phyloP scores from a whole-genome alignment of 2,113 vertebrate species.

The Myrmophylax atrothorax region DNA sequence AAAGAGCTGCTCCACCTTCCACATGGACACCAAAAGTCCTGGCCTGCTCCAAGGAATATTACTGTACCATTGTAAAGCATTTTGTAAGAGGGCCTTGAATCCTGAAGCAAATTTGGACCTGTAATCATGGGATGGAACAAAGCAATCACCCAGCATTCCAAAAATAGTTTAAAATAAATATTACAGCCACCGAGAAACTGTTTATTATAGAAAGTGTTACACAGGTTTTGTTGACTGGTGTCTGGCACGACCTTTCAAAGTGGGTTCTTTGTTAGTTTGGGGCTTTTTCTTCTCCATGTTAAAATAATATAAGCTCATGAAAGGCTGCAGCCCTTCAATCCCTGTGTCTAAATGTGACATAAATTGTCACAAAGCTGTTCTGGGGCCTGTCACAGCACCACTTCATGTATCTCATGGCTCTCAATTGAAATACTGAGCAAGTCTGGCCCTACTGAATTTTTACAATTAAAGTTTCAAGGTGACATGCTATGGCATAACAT shows the following conservation, averaged over 20 bases:
- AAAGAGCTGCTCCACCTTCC: neutral
- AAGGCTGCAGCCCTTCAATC: neutral
- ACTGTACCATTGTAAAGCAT: neutral
- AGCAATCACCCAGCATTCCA: neutral
- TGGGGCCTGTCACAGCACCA: neutral
- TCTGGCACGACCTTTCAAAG: neutral
- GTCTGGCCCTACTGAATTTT: neutral
- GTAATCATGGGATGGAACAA: neutral
- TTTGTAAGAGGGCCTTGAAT: neutral
- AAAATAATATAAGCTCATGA: neutral
- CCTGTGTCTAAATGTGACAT: neutral
- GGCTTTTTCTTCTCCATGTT: neutral
- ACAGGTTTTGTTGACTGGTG: neutral
- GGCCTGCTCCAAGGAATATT: neutral
- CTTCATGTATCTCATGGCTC: neutral
- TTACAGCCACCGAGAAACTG: neutral
- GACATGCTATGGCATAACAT: constrained; percentile 47
- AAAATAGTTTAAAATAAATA: neutral
- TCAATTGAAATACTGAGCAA: neutral
- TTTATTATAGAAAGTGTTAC: neutral
- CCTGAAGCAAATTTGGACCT: neutral
- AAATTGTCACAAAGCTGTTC: neutral
- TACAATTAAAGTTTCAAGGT: constrained; percentile 55
- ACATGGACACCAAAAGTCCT: neutral
- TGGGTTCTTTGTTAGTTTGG: neutral